Evolutionary conservation across 2,888 invertebrate genomes (phyloP).

Genomic region (Stratiomys singularior): DNA sequence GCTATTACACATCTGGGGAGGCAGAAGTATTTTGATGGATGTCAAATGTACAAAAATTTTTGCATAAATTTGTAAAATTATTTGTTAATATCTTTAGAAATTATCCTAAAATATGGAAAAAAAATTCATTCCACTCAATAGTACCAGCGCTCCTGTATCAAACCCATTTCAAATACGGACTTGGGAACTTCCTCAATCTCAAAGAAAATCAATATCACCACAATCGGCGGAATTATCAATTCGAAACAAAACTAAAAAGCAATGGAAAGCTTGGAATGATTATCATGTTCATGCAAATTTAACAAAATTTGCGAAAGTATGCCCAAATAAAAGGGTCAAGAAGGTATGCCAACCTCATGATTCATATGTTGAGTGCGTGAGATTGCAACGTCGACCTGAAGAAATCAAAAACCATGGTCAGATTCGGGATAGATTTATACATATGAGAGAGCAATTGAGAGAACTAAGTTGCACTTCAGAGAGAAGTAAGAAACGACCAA

Average conservation of each 20-base stretch:
- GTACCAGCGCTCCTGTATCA: constrained; percentile 56
- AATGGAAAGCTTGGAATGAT: too few species aligned
- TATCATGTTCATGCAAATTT: too few species aligned
- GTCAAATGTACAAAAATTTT: too few species aligned
- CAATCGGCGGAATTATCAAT: not conserved
- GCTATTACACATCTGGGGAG: too few species aligned
- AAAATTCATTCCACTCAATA: constrained; percentile 59
- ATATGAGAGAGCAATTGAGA: not conserved
- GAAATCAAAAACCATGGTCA: not conserved
- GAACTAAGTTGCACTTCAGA: not conserved
- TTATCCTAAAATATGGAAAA: constrained; percentile 57
- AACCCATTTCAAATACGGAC: constrained; percentile 61
- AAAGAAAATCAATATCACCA: not conserved
- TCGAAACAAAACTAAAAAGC: not conserved
- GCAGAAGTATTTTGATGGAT: too few species aligned
- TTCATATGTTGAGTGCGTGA: constrained; percentile 5
- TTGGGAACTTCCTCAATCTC: constrained; percentile 48
- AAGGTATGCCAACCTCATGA: constrained; percentile 3
- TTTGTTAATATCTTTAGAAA: too few species aligned
- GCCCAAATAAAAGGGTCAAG: not conserved
- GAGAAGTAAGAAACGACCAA: not conserved
- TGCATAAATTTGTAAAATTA: too few species aligned
- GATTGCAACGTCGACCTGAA: not conserved
- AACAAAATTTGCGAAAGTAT: not conserved
- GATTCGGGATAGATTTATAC: constrained; percentile 10